Evolutionary conservation across 2,888 invertebrate genomes (phyloP), one percentile per base, ranked within the genome.

Genomic region (Hirtodrosophila cameraria): DNA sequence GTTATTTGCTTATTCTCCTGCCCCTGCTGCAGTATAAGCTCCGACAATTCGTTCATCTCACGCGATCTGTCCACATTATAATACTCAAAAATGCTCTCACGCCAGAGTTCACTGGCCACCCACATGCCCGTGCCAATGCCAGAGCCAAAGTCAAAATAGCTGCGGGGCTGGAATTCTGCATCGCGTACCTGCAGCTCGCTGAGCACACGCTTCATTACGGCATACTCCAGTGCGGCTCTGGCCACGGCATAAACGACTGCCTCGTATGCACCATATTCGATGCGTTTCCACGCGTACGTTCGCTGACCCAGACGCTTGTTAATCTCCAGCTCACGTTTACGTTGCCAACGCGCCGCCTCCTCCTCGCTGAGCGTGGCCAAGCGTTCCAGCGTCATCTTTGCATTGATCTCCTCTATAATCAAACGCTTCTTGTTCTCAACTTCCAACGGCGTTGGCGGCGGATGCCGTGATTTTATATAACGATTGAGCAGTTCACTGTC

Each of bases 141-240:
- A 3, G 97, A 96, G 0, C 98, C 99, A 90, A 96, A 97, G 91
- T 99, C 98, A 76, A 98, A 95, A 71, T 97, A 93, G 45, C 93
- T 93, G 57, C 92, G 91, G 0, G 98, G 98, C 57, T 92, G 92
- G 88, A 96, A 98, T 12, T 93, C 89, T 0, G 92, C 92, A 88
- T 95, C 92, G 48, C 94, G 92, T 30, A 88, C 88, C 43, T 91
- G 91, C 49, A 98, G 95, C 92, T 97, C 97, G 35, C 93, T 92
- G 31, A 98, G 93, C 43, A 97, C 93, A 82, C 93, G 93, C 28
- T 92, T 86, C 28, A 97, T 86, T 2, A 94, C 93, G 0, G 95
- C 94, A 91, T 96, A 97, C 74, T 98, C 96, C 0, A 94, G 92
- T 0, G 95, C 93, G 28, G 94, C 92, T 88, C 97, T 92, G 0